phyloP scores from a whole-genome alignment of 1,140 invertebrate genomes.

The Panulirus ornatus region DNA sequence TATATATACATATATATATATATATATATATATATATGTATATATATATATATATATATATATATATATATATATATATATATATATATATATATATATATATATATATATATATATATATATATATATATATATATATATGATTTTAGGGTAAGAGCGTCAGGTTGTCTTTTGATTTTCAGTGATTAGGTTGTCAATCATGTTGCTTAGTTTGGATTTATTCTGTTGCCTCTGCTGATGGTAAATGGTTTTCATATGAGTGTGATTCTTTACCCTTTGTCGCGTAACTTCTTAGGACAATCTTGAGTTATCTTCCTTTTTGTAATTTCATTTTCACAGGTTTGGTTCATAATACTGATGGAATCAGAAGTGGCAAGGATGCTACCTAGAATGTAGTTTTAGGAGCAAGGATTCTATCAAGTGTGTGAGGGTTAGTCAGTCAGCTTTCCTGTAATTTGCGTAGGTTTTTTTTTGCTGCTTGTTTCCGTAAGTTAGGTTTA shows the following conservation, averaged over 20 bases:
- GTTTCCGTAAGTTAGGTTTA: too few relatives aligned
- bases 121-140: slow-evolving; percentile 48
- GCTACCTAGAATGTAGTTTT: too few relatives aligned
- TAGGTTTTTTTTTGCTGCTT: too few relatives aligned
- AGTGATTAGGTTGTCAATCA: neutral
- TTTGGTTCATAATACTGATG: too few relatives aligned
- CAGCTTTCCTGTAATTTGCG: too few relatives aligned
- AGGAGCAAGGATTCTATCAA: too few relatives aligned
- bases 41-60: slow-evolving; percentile 39
- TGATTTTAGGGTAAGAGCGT: neutral
- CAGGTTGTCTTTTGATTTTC: neutral
- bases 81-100: slow-evolving; percentile 52
- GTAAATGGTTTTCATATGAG: neutral
- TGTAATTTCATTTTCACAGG: neutral
- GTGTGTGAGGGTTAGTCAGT: too few relatives aligned
- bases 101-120: slow-evolving; percentile 52
- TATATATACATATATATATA: slow-evolving; percentile 23
- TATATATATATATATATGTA: slow-evolving; percentile 24
- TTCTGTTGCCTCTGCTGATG: neutral
- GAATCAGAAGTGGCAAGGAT: too few relatives aligned
- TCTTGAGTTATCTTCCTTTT: neutral
- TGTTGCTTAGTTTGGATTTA: neutral
- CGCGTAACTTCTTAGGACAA: neutral
- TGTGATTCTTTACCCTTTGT: neutral
- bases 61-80: slow-evolving; percentile 52